Base-by-base conservation (phyloP, 2,113 vertebrate genomes). In the Scatophagus argus region DNA sequence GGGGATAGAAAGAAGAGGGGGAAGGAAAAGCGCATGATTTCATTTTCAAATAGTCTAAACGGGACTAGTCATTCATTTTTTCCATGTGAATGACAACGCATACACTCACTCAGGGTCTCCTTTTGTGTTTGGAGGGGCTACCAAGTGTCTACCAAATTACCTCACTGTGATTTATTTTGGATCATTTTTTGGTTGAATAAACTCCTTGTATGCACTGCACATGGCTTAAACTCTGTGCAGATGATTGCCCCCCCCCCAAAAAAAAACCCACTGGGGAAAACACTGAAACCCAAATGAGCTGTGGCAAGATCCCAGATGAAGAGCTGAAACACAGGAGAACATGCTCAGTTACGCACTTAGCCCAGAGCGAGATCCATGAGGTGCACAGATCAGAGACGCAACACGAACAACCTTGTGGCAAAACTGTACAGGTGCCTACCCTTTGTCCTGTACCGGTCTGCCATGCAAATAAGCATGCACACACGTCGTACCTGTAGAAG, bases 401-500 rank as follows among this genome's bases (percentile, higher is more conserved):
- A 41, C 56, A 58, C 5, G 1, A 74, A 78, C 21, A 56, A 27
- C 29, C 52, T 58, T 36, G 51, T 64, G 67, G 60, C 63, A 74
- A 65, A 66, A 44, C 17, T 58, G 55, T 76, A 44, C 17, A 85
- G 39, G 13, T 54, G 38, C 4, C 12, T 74, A 14, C 29, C 34
- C 39, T 51, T 43, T 66, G 29, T 72, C 27, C 31, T 64, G 46
- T 6, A 21, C 27, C 36, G 12, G 16, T n/a, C 29, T 17, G 27
- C 32, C 54, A 66, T 44, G 34, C 2, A 3, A 23, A 47, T 11
- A 31, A 32, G 25, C 46, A 51, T 32, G 36, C 49, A 62, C 7
- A 66, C 49, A 72, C 56, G 74, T 6, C 84, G 55, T 78, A 90
- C 89, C 88, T 85, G 80, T 11, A 51, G 47, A 85, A 81, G 86